phyloP scores from a whole-genome alignment of 2,797 vertebrate species.

The Fringilla coelebs region DNA sequence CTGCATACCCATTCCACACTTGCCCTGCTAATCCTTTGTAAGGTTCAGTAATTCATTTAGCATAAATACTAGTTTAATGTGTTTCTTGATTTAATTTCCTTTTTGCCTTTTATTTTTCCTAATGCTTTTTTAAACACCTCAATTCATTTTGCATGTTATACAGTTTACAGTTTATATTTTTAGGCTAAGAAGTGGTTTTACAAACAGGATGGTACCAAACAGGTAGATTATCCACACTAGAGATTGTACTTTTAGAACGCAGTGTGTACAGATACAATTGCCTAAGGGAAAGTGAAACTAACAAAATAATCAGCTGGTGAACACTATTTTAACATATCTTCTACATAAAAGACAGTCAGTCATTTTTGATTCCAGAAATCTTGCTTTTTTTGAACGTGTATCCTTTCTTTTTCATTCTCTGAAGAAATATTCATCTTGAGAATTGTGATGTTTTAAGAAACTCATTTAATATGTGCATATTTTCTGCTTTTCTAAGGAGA shows the following conservation, averaged over 20 bases:
- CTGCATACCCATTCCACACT: conserved; percentile 43
- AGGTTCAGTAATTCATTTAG: conserved; percentile 57
- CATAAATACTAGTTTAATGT: conserved; percentile 44
- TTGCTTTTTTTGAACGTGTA: conserved; percentile 61
- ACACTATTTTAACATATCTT: conserved; percentile 73
- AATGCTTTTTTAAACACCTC: conserved; percentile 65
- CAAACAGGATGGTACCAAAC: conserved; percentile 75
- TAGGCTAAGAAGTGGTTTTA: conserved; percentile 75
- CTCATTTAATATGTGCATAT: not conserved
- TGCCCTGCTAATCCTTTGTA: conserved; percentile 52
- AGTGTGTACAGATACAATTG: conserved; percentile 77
- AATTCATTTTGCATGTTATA: conserved; percentile 74
- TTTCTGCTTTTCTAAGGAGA: conserved; percentile 29
- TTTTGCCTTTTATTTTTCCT: conserved; percentile 63
- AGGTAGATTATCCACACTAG: conserved; percentile 78
- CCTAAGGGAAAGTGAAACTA: conserved; percentile 81
- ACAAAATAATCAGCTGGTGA: conserved; percentile 72
- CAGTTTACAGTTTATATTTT: conserved; percentile 77
- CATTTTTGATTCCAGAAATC: conserved; percentile 72
- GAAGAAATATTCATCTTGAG: conserved; percentile 60
- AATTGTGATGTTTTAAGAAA: conserved; percentile 59
- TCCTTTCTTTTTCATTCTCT: conserved; percentile 56
- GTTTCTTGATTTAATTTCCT: conserved; percentile 59
- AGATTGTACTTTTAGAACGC: conserved; percentile 71
- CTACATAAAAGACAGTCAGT: conserved; percentile 69